phyloP scores from a whole-genome alignment of 2,888 invertebrate genomes.

The Eueremaeus valkanovi region DNA sequence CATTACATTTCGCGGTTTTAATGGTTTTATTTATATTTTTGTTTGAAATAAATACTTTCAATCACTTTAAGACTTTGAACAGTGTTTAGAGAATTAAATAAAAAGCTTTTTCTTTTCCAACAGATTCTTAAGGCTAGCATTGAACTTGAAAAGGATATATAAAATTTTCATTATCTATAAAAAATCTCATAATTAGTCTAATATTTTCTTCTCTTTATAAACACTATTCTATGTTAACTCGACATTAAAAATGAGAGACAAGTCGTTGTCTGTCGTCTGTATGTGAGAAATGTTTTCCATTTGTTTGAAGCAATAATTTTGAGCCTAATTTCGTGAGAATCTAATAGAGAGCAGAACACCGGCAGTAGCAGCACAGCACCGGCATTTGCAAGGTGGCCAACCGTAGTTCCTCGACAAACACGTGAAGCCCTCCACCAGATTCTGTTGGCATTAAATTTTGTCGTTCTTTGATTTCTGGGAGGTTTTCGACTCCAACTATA shows the following conservation, averaged over 20 bases:
- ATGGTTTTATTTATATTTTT: neutral
- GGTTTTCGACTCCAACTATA: neutral
- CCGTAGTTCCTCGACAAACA: constrained; percentile 21
- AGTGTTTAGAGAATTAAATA: too few species aligned
- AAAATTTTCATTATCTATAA: neutral
- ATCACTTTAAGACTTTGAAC: neutral
- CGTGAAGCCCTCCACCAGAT: neutral
- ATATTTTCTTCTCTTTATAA: neutral
- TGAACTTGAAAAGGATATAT: constrained; percentile 1
- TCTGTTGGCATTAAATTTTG: neutral
- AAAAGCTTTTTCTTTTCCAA: neutral
- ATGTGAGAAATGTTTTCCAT: constrained; percentile 26
- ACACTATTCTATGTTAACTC: neutral
- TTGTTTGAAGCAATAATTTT: constrained; percentile 12
- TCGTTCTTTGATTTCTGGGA: neutral
- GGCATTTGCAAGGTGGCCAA: constrained; percentile 32
- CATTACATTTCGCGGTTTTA: neutral
- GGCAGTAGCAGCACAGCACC: neutral
- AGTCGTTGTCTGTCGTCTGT: constrained; percentile 18
- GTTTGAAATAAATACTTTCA: neutral
- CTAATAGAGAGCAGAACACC: neutral
- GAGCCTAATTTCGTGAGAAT: neutral
- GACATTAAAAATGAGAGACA: neutral
- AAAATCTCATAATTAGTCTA: constrained; percentile 14
- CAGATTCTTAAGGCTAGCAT: neutral